A percentile compares a stretch with the other conserved stretches of the same genome.
phyloP scores from a whole-genome alignment of 2,113 vertebrate species.

The Oryzias woworae region DNA sequence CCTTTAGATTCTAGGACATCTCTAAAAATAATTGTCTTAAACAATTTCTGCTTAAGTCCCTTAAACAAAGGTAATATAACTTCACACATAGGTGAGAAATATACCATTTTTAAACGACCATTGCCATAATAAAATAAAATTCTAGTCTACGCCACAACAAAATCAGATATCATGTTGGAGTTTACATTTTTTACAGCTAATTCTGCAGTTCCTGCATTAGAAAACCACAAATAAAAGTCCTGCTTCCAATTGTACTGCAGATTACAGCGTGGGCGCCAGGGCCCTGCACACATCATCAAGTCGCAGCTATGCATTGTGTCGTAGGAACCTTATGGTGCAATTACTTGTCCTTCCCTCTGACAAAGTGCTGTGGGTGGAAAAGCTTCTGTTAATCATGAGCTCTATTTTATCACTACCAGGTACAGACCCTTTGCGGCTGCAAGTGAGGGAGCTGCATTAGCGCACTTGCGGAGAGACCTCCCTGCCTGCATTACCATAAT shows the following conservation, averaged over 20 bases:
- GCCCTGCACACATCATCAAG: constrained; percentile 72
- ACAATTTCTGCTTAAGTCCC: no score
- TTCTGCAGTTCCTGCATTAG: background rate
- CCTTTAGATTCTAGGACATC: no score
- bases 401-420: constrained; percentile 72
- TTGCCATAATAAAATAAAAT: no score
- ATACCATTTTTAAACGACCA: no score
- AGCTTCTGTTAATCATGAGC: constrained; percentile 76
- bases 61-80: no score
- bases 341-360: constrained; percentile 67
- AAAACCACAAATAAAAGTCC: background rate
- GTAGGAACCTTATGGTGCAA: constrained; percentile 66
- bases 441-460: constrained; percentile 58
- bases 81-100: no score
- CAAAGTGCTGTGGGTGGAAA: constrained; percentile 65
- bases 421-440: constrained; percentile 44
- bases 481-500: constrained; percentile 62
- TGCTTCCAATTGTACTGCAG: constrained; percentile 23
- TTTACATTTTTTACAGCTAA: constrained; percentile 22
- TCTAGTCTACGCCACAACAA: no score
- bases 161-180: no score
- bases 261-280: constrained; percentile 68
- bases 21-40: no score
- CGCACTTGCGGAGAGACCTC: constrained; percentile 50
- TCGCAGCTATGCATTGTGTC: constrained; percentile 63